These are phyloP conservation scores for Ichneumoninae sp. DNA, from an alignment of 2,888 invertebrate species.

Conservation along the genomic window DNA sequence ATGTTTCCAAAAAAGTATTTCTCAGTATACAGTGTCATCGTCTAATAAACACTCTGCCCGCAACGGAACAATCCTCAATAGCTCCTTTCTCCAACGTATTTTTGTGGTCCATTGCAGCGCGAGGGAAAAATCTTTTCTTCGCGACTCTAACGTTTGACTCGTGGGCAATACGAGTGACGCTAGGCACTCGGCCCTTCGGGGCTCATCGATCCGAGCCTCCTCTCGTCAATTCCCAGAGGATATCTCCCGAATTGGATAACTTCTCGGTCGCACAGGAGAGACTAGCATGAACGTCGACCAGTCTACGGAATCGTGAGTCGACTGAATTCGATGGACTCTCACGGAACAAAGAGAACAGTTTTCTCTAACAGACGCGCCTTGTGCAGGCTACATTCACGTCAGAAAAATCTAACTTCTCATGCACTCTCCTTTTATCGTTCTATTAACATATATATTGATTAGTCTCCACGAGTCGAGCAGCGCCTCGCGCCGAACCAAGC, in stretches of 20 bases:
- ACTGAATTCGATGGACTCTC: neutral
- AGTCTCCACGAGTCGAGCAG: neutral
- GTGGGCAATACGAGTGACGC: neutral
- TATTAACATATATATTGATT: neutral
- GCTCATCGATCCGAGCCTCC: slow-evolving; percentile 53
- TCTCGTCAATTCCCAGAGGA: slow-evolving; percentile 47
- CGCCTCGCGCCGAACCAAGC: neutral
- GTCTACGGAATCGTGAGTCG: neutral
- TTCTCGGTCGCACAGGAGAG: neutral
- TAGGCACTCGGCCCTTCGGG: slow-evolving; percentile 38
- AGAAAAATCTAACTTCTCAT: neutral
- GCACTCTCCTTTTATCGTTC: neutral
- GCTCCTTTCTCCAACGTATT: neutral
- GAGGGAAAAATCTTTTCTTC: slow-evolving; percentile 8
- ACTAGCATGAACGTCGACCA: neutral
- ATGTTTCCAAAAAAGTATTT: neutral
- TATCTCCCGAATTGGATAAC: slow-evolving; percentile 6
- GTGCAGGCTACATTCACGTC: neutral
- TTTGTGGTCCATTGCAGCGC: neutral
- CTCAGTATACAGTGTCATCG: neutral
- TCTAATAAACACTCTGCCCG: neutral
- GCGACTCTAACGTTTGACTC: neutral
- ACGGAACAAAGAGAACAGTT: neutral
- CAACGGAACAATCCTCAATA: neutral
- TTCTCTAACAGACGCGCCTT: neutral